Percentiles rank a stretch among this genome's conserved stretches.
phyloP scores from a whole-genome alignment of 2,797 vertebrate species.

The Acipenser ruthenus region DNA sequence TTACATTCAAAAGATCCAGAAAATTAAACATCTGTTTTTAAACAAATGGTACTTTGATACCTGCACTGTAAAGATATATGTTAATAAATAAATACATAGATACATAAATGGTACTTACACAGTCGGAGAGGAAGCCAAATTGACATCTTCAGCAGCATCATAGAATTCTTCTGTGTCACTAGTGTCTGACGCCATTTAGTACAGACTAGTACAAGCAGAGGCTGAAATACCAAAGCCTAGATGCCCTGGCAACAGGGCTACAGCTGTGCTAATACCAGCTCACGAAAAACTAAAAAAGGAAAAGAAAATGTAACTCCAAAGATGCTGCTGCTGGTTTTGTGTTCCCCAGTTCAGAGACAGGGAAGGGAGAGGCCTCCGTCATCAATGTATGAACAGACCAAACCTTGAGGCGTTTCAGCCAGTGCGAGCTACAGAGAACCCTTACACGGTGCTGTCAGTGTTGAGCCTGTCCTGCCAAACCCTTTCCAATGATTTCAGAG shows the following conservation, averaged over 20 bases:
- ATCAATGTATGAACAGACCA: neutral
- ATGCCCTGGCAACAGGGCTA: neutral
- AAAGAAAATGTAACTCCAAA: neutral
- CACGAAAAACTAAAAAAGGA: neutral
- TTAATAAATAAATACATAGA: too few species aligned
- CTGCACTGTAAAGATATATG: too few species aligned
- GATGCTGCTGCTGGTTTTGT: neutral
- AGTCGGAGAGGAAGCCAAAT: conserved; percentile 61
- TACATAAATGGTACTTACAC: conserved; percentile 42
- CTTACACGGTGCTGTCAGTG: neutral
- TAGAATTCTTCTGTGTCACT: conserved; percentile 95
- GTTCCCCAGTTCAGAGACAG: neutral
- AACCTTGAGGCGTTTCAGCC: neutral
- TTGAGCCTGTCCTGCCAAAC: neutral
- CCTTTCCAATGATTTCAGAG: neutral
- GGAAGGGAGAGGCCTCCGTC: conserved; percentile 5
- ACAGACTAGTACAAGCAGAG: conserved; percentile 34
- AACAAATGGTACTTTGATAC: too few species aligned
- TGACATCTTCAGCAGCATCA: conserved; percentile 86
- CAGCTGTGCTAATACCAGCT: neutral
- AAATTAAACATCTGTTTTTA: too few species aligned
- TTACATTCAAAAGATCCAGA: too few species aligned
- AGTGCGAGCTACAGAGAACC: neutral
- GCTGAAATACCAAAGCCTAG: conserved; percentile 13
- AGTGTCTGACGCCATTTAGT: conserved; percentile 84